Evolutionary conservation across 2,797 vertebrate species (phyloP).

Genomic region (Sebastes itinus): DNA sequence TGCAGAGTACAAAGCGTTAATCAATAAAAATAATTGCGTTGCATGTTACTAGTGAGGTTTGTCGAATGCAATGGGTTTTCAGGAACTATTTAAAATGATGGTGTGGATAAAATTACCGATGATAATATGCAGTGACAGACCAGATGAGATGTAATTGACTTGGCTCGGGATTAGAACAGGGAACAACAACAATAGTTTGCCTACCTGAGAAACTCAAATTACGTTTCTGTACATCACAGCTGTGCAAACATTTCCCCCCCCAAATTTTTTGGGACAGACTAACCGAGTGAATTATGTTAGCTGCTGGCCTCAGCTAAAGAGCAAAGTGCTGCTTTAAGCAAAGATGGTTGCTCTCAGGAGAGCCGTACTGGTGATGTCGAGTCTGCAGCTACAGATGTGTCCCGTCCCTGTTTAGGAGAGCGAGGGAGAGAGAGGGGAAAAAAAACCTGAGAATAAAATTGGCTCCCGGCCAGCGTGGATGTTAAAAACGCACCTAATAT

Average conservation of each 20-base stretch:
- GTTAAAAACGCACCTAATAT: constrained; percentile 28
- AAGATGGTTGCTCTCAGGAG: constrained; percentile 43
- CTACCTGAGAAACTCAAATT: neutral
- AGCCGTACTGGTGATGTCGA: constrained; percentile 18
- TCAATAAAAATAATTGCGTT: neutral
- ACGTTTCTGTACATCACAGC: neutral
- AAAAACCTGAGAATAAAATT: neutral
- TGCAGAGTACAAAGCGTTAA: too few species aligned
- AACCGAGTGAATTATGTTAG: constrained; percentile 1
- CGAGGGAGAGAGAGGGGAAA: neutral
- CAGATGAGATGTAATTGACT: neutral
- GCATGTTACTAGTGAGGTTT: neutral
- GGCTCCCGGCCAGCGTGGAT: neutral
- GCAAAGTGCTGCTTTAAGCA: constrained; percentile 49
- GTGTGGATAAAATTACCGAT: neutral
- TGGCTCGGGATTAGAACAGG: neutral
- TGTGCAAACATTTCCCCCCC: neutral
- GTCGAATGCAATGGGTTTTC: neutral
- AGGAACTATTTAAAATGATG: neutral
- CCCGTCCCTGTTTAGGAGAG: constrained; percentile 14
- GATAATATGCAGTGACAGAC: neutral
- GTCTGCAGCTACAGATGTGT: constrained; percentile 45
- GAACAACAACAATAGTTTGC: neutral
- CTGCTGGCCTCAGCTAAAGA: constrained; percentile 25
- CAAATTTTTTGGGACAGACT: neutral